Evolutionary conservation across 2,113 vertebrate species (phyloP).

Genomic region (Nannobrachium achirus): DNA sequence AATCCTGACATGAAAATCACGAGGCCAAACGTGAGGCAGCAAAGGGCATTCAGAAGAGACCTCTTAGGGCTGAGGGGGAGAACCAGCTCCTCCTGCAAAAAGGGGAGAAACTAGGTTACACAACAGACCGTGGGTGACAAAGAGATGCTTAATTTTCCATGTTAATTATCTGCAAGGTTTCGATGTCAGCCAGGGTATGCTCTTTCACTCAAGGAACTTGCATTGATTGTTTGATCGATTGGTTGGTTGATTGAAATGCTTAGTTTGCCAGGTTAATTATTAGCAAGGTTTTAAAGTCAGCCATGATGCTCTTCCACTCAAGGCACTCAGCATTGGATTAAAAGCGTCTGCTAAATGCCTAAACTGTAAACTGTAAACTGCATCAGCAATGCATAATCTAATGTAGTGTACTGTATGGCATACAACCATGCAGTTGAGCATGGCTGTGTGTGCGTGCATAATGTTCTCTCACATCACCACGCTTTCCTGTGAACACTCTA

Average conservation of each 20-base stretch:
- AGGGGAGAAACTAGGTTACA: conserved; percentile 24
- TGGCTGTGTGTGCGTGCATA: neutral
- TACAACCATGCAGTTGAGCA: neutral
- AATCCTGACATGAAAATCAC: conserved; percentile 87
- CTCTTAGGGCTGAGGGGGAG: conserved; percentile 75
- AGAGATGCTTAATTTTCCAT: neutral
- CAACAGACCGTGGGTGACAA: neutral
- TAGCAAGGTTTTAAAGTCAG: too few relatives aligned
- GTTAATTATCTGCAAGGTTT: too few relatives aligned
- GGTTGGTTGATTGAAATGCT: too few relatives aligned
- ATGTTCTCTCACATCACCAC: conserved; percentile 17
- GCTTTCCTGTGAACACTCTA: conserved; percentile 7
- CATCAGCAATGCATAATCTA: too few relatives aligned
- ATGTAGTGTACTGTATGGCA: neutral
- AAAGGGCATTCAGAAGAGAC: conserved; percentile 80
- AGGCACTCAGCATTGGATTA: too few relatives aligned
- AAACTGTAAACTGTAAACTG: too few relatives aligned
- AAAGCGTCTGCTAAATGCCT: too few relatives aligned
- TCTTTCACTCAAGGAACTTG: too few relatives aligned
- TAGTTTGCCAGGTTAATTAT: too few relatives aligned
- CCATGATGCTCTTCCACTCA: too few relatives aligned
- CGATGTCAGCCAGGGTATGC: too few relatives aligned
- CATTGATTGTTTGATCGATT: too few relatives aligned
- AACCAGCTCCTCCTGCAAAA: conserved; percentile 77
- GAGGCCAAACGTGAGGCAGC: conserved; percentile 87